Conservation (phyloP, 2,113 vertebrate genomes). For the Dicrurus megarhynchus region DNA sequence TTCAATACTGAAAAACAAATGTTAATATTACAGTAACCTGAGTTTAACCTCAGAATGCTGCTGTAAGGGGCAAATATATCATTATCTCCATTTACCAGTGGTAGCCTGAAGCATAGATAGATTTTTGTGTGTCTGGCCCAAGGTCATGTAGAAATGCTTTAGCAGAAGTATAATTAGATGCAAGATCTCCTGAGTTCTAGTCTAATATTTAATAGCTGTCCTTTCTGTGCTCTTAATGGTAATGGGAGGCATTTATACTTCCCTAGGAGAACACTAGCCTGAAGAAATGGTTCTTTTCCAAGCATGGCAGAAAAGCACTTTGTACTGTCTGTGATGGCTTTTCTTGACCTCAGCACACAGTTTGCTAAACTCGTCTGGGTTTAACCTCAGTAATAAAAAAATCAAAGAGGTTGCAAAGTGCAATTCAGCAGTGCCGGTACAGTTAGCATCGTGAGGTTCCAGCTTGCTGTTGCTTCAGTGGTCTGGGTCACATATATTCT, state of each 20-base stretch:
- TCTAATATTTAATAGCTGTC: slow-evolving; percentile 41
- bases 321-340: neutral
- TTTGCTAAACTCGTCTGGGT: neutral
- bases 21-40: slow-evolving; percentile 36
- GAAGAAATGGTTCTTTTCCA: neutral
- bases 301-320: neutral
- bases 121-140: slow-evolving; percentile 15
- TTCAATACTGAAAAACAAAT: slow-evolving; percentile 28
- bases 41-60: neutral
- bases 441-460: neutral
- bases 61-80: neutral
- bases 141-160: slow-evolving; percentile 29
- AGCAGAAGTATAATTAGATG: slow-evolving; percentile 30
- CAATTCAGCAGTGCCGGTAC: neutral
- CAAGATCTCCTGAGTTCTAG: slow-evolving; percentile 12
- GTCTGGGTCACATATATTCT: neutral
- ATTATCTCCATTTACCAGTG: slow-evolving; percentile 20
- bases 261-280: neutral
- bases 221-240: neutral
- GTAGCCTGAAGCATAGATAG: neutral
- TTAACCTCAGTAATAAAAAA: slow-evolving; percentile 5
- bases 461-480: neutral
- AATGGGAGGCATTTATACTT: slow-evolving; percentile 15
- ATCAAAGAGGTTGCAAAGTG: neutral
- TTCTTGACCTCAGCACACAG: neutral